Conservation (phyloP, 2,888 invertebrate species). For the Tetranychus piercei region DNA sequence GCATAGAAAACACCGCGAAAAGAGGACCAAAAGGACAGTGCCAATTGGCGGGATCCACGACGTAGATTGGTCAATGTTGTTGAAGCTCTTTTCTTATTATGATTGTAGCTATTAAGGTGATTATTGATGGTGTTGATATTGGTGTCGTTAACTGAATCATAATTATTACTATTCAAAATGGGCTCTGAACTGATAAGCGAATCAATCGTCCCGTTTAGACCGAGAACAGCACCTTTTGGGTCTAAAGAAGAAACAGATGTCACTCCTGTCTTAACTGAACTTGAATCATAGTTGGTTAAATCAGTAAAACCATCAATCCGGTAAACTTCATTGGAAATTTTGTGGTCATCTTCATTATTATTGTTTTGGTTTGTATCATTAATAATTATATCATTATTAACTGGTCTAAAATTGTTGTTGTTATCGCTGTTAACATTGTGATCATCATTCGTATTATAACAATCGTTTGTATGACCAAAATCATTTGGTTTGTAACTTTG, state of each 20-base stretch:
- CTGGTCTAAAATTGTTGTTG: background rate
- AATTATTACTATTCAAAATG: background rate
- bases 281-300: slow-evolving; percentile 1
- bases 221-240: background rate
- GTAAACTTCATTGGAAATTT: background rate
- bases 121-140: background rate
- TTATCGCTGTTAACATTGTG: background rate
- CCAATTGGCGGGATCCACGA: slow-evolving; percentile 2
- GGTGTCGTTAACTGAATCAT: background rate
- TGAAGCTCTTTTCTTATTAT: background rate
- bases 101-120: background rate
- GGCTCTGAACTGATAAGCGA: background rate
- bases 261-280: slow-evolving; percentile 6
- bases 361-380: background rate
- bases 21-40: background rate
- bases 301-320: background rate
- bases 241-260: background rate
- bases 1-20: slow-evolving; percentile 24
- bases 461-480: background rate
- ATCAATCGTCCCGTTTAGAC: background rate
- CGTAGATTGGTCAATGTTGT: background rate
- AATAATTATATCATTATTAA: background rate
- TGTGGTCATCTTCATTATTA: background rate
- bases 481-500: background rate
- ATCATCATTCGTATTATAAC: background rate